Evolutionary conservation across 2,797 vertebrate species (phyloP).

Genomic region (Rhadinocentrus ornatus): DNA sequence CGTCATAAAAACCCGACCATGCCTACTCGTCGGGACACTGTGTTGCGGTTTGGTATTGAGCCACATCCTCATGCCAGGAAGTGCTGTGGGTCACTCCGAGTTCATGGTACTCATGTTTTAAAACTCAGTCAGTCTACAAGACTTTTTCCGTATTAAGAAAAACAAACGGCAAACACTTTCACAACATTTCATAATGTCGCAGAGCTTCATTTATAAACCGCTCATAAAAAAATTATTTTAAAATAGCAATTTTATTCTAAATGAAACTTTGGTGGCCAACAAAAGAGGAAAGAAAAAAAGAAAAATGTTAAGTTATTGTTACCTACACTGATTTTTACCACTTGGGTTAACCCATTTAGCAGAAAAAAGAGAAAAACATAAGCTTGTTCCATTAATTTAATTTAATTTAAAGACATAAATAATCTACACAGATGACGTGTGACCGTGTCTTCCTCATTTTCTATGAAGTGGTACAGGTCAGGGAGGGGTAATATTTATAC

Average conservation of each 20-base stretch:
- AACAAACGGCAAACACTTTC: constrained; percentile 42
- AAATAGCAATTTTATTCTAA: constrained; percentile 41
- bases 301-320: constrained; percentile 10
- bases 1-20: constrained; percentile 57
- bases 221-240: constrained; percentile 31
- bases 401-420: neutral
- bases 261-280: constrained; percentile 41
- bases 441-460: neutral
- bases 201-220: constrained; percentile 16
- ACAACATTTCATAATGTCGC: constrained; percentile 40
- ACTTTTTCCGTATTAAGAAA: constrained; percentile 16
- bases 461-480: neutral
- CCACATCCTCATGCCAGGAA: constrained; percentile 48
- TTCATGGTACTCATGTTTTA: constrained; percentile 24
- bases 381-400: neutral
- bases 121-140: neutral
- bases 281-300: constrained; percentile 39
- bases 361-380: constrained; percentile 23
- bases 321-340: constrained; percentile 25
- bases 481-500: constrained; percentile 14
- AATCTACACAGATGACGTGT: constrained; percentile 1
- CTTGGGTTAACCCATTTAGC: constrained; percentile 14
- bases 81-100: constrained; percentile 33
- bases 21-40: constrained; percentile 40
- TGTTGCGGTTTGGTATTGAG: constrained; percentile 50